Evolutionary conservation across 2,113 vertebrate species (phyloP), one percentile per base, ranked within the genome.

Genomic region (Melanocharis versteri): DNA sequence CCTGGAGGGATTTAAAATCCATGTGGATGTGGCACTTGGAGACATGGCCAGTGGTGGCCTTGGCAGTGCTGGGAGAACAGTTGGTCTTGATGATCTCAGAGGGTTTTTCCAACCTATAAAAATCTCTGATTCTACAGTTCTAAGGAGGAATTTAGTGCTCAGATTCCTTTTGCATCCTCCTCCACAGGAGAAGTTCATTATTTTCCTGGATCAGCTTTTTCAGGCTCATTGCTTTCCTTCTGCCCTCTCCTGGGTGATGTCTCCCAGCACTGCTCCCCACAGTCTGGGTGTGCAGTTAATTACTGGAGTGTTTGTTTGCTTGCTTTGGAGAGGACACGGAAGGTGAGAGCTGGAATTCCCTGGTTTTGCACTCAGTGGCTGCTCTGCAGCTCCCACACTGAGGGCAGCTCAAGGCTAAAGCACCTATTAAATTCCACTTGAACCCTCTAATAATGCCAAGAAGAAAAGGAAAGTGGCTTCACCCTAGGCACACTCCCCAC

Each of bases 361-460:
- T 16, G 35, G 45, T 71, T 70, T 42, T 83, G 70, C 79, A 35
- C 16, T 39, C 19, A 0, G 39, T 11, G 30, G 15, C 71, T 89
- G 54, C 37, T 80, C 83, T 73, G 64, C 75, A 86, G 30, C 48
- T 94, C 76, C 66, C 54, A 79, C 2, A 0, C 66, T 44, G 68
- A 95, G 87, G 82, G 71, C 90, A 83, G 76, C 40, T 85, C 39
- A 88, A 68, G 68, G 90, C 93, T 69, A 86, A 88, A 83, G 24
- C 64, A 75, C 60, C 79, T 95, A 94, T 94, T 96, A 93, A 94
- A 87, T 95, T 73, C 76, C 71, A 92, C 76, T 96, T 93, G 87
- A 96, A 90, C 79, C 39, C 20, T 80, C 48, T 93, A 83, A 94
- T 88, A 93, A 84, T 10, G 6, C 47, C 37, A 35, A 56, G 31